These are phyloP conservation scores for Ceratitis capitata DNA, from an alignment of 1,140 invertebrate species.

Conservation along the genomic window DNA sequence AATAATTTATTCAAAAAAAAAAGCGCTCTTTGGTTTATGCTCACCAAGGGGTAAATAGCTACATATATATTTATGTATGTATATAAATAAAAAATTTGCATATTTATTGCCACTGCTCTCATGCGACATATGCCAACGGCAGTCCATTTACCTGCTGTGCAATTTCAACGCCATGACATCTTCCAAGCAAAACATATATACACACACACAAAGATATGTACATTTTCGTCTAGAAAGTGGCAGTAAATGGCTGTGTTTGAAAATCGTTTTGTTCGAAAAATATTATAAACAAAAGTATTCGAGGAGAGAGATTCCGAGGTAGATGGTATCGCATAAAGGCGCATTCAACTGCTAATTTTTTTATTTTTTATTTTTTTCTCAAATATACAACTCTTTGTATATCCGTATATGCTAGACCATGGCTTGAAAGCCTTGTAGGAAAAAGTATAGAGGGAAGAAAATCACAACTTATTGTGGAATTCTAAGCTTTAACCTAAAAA, in stretches of 20 bases:
- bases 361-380: no score
- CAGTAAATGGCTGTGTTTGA: neutral
- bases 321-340: neutral
- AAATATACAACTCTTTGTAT: no score
- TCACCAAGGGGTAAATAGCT: neutral
- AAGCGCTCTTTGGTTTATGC: neutral
- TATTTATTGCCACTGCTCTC: neutral
- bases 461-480: no score
- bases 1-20: neutral
- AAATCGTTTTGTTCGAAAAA: neutral
- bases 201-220: neutral
- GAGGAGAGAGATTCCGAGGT: neutral
- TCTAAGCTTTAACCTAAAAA: no score
- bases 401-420: no score
- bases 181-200: neutral
- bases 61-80: neutral
- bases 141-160: constrained; percentile 22
- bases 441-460: no score
- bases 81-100: no score
- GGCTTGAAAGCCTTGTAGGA: neutral
- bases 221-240: neutral
- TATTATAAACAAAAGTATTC: neutral
- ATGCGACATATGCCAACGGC: neutral
- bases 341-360: no score
- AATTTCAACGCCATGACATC: neutral